Base-by-base conservation (phyloP, 1,140 invertebrate genomes). In the Drosophila insularis region DNA sequence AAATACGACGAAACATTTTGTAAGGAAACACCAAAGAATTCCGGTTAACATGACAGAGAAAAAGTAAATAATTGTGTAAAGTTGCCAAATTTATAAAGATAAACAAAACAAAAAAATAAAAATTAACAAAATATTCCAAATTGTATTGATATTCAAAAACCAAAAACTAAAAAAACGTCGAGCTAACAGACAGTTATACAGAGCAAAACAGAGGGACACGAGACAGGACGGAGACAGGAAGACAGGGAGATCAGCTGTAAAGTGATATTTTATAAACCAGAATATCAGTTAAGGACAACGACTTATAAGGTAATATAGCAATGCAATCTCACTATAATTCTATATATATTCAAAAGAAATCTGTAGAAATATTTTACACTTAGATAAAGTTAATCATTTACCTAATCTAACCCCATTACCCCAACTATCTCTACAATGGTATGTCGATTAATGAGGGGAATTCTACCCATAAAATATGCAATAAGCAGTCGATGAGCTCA, bases 231-330 rank as follows among this genome's bases (percentile, higher is more conserved):
- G 66, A 54, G 13, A 39, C 43, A 67, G 54, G 62, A 23, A 21
- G 39, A 39, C n/a, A 70, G 27, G 61, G 60, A 70, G 84, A 68
- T 81, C 78, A 73, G 79, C 76, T 74, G 67, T 67, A 71, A 74
- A 89, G 84, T 87, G 84, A 87, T 89, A 89, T 87, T 87, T 87
- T 89, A 77, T 64, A 77, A 80, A 71, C 54, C 63, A 78, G 80
- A 87, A 87, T 87, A 87, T 89, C 84, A 89, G 76, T 84, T 87
- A 87, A 87, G 84, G 80, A 87, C 76, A 84, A 89, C 79, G 74
- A 87, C 66, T 70, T 77, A 82, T 74, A 84, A 89, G 80, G 84
- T 87, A 27, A 84, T 79, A 67, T 13, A 2, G 10, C 35, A 13
- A 13, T 13, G 1, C 11, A 10, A 55, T 27, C 1, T 5, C 27